Evolutionary conservation across 2,888 invertebrate genomes (phyloP).

Genomic region (Drosophila algonquin): DNA sequence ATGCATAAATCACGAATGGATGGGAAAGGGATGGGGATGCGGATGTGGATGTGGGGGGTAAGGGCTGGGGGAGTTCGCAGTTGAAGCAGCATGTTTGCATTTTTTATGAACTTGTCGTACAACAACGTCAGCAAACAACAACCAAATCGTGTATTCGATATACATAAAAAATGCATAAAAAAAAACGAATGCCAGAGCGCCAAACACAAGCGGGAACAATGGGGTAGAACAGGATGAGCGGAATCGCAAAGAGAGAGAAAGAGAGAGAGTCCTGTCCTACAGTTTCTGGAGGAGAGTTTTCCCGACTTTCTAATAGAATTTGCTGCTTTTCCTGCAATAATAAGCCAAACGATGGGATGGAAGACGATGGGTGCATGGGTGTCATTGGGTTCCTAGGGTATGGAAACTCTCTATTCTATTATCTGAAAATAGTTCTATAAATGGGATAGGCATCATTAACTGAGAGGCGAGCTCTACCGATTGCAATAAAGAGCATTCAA

Average conservation of each 20-base stretch:
- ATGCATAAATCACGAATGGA: slow-evolving; percentile 60
- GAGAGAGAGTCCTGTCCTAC: neutral
- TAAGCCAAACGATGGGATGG: neutral
- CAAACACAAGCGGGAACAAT: slow-evolving; percentile 54
- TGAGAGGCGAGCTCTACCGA: too few species aligned
- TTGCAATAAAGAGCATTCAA: slow-evolving; percentile 20
- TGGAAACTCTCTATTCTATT: too few species aligned
- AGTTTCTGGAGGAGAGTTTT: slow-evolving; percentile 11
- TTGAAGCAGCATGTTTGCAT: slow-evolving; percentile 72
- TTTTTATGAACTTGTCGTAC: slow-evolving; percentile 78
- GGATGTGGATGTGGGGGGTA: neutral
- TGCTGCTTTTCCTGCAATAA: neutral
- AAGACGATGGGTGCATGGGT: neutral
- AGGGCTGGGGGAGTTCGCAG: slow-evolving; percentile 56
- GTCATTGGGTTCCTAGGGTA: too few species aligned
- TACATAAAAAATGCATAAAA: slow-evolving; percentile 75
- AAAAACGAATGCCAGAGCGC: slow-evolving; percentile 31
- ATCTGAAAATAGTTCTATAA: too few species aligned
- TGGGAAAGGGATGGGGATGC: neutral
- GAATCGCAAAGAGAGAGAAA: slow-evolving; percentile 3
- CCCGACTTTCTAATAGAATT: slow-evolving; percentile 16
- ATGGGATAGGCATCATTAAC: too few species aligned
- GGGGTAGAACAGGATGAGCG: slow-evolving; percentile 2
- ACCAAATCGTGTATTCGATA: slow-evolving; percentile 64
- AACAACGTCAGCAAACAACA: slow-evolving; percentile 39